Percentiles rank a stretch among this genome's conserved stretches.
Conservation (phyloP, 2,888 invertebrate species). For the Mycalesis mineus region DNA sequence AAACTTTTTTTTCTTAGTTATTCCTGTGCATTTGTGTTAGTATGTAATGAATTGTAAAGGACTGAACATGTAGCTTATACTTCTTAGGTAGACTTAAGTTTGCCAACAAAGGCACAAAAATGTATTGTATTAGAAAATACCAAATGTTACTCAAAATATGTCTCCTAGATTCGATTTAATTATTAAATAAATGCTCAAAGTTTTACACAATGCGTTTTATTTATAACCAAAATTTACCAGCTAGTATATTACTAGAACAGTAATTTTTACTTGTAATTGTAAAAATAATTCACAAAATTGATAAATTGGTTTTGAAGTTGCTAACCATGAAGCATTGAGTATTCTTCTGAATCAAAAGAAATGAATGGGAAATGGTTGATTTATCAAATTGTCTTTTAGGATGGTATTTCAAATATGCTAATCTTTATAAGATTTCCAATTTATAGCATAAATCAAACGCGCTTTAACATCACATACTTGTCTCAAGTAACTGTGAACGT, state of each 20-base stretch:
- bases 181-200: slow-evolving; percentile 43
- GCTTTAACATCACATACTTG: slow-evolving; percentile 43
- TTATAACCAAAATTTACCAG: slow-evolving; percentile 3
- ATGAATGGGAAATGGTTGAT: no score
- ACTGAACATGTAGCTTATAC: slow-evolving; percentile 29
- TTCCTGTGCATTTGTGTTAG: not conserved
- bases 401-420: slow-evolving; percentile 18
- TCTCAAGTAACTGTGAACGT: slow-evolving; percentile 57
- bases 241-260: no score
- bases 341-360: no score
- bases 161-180: slow-evolving; percentile 7
- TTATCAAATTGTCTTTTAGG: no score
- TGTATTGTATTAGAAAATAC: slow-evolving; percentile 50
- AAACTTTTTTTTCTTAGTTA: not conserved
- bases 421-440: slow-evolving; percentile 49
- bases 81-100: slow-evolving; percentile 39
- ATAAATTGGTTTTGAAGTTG: no score
- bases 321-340: no score
- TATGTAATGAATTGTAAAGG: not conserved
- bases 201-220: slow-evolving; percentile 23
- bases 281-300: no score
- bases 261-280: no score
- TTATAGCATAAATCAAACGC: slow-evolving; percentile 50
- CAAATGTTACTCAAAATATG: slow-evolving; percentile 48
- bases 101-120: slow-evolving; percentile 47